A percentile compares a stretch with the other conserved stretches of the same genome.
phyloP scores from a whole-genome alignment of 2,113 vertebrate genomes.

The Pristiophorus japonicus region DNA sequence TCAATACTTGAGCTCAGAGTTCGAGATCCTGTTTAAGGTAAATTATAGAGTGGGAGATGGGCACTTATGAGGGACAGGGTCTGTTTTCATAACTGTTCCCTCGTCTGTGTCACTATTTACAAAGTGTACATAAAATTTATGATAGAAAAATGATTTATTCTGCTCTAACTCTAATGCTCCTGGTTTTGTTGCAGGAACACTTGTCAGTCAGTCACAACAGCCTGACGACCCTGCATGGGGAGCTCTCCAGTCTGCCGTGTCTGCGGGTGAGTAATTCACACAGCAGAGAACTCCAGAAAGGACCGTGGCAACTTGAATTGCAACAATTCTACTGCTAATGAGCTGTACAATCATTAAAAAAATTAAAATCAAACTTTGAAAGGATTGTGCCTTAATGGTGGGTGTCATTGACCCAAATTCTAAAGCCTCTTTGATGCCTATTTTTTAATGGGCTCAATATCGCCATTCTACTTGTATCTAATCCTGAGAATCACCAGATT shows the following conservation, averaged over 20 bases:
- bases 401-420: neutral
- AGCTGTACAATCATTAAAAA: neutral
- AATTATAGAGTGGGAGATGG: neutral
- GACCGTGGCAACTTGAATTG: neutral
- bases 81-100: neutral
- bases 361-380: neutral
- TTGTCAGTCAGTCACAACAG: conserved; percentile 95
- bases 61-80: neutral
- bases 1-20: neutral
- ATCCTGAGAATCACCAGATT: neutral
- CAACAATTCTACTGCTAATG: neutral
- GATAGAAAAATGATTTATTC: conserved; percentile 21
- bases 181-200: conserved; percentile 68
- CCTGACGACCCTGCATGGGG: conserved; percentile 88
- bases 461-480: neutral
- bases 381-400: neutral
- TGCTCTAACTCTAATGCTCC: neutral
- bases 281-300: neutral
- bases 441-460: neutral
- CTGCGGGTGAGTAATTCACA: conserved; percentile 70
- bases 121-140: neutral
- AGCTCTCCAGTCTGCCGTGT: conserved; percentile 85
- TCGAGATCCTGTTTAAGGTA: neutral
- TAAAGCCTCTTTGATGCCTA: neutral
- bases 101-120: neutral